phyloP scores from a whole-genome alignment of 2,797 vertebrate genomes.

The Tympanoctomys barrerae region DNA sequence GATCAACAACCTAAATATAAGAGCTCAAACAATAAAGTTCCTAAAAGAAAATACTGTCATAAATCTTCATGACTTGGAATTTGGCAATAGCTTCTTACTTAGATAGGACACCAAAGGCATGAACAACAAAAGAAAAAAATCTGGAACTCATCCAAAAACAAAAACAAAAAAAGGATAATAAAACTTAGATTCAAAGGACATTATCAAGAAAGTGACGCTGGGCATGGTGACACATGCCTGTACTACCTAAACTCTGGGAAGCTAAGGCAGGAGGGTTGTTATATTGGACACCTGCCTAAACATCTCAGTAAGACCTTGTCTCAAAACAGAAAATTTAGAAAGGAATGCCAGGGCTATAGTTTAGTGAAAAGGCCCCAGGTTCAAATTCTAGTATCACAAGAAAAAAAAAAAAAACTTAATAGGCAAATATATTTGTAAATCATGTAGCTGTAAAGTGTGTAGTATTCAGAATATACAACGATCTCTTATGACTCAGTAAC shows the following conservation, averaged over 20 bases:
- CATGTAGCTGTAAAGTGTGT: not conserved
- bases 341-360: not conserved
- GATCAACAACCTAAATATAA: not conserved
- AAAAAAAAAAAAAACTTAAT: not conserved
- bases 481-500: constrained; percentile 5
- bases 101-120: not conserved
- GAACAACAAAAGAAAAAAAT: constrained; percentile 11
- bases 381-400: not conserved
- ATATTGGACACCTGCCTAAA: not conserved
- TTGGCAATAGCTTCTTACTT: constrained; percentile 35
- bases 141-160: not conserved
- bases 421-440: constrained; percentile 45
- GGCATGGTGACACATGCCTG: not conserved
- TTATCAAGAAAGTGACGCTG: not conserved
- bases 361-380: not conserved
- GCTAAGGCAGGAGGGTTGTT: not conserved
- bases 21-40: not conserved
- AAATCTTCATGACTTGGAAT: not conserved
- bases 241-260: not conserved
- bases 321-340: not conserved
- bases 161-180: not conserved
- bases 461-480: constrained; percentile 9
- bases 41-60: constrained; percentile 1
- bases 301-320: not conserved
- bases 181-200: not conserved